phyloP scores from a whole-genome alignment of 2,797 vertebrate species.

The Apogon talboti region DNA sequence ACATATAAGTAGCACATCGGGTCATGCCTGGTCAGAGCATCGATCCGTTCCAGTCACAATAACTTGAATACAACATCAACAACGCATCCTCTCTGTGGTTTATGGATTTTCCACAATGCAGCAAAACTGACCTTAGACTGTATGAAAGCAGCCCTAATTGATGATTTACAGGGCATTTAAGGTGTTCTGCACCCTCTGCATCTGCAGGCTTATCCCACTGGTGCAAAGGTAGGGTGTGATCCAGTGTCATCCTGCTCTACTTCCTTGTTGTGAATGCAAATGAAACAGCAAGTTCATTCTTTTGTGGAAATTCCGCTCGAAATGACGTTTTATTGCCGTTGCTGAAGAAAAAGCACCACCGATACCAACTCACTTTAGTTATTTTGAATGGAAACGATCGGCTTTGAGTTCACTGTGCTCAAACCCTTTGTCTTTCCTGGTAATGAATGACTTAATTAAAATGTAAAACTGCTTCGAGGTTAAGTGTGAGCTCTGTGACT shows the following conservation, averaged over 20 bases:
- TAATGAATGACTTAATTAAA: neutral
- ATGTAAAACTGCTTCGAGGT: neutral
- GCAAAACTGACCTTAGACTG: constrained; percentile 45
- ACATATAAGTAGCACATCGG: constrained; percentile 35
- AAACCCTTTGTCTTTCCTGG: neutral
- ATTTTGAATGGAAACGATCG: neutral
- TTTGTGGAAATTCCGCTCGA: neutral
- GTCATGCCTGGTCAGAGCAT: constrained; percentile 44
- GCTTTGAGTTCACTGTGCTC: neutral
- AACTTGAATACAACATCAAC: constrained; percentile 54
- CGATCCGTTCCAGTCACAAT: constrained; percentile 44
- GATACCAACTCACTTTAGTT: neutral
- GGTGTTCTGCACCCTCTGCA: neutral
- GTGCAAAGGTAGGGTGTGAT: constrained; percentile 69
- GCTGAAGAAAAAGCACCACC: neutral
- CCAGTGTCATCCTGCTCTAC: constrained; percentile 34
- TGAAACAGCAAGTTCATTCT: neutral
- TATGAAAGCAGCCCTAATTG: constrained; percentile 38
- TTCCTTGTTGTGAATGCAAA: constrained; percentile 52
- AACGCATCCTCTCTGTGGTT: constrained; percentile 53
- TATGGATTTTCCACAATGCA: constrained; percentile 66
- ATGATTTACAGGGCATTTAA: constrained; percentile 30
- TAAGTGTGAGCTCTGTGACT: neutral
- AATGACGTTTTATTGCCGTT: neutral
- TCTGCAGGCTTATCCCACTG: constrained; percentile 1